phyloP scores from a whole-genome alignment of 2,888 invertebrate genomes.

The Bimastos eiseni region DNA sequence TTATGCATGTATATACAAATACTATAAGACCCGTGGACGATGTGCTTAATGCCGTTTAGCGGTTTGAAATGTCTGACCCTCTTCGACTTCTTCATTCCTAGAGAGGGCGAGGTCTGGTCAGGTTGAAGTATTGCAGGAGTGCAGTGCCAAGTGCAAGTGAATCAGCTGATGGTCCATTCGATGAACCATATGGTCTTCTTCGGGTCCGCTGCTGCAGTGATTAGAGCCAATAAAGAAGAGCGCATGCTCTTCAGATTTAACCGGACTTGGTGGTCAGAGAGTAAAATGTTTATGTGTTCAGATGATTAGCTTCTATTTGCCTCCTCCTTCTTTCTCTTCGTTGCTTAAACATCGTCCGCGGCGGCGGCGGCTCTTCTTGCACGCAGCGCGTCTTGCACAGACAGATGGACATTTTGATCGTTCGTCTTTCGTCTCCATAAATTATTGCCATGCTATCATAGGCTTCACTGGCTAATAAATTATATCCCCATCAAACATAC shows the following conservation, averaged over 20 bases:
- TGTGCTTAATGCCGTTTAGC: not conserved
- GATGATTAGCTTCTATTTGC: not conserved
- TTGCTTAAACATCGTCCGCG: not conserved
- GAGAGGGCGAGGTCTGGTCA: not conserved
- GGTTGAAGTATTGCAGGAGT: not conserved
- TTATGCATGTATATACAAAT: not conserved
- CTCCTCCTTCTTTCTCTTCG: not conserved
- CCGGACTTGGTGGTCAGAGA: not conserved
- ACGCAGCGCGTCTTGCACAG: not conserved
- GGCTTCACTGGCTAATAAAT: too few relatives aligned
- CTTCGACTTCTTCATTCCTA: not conserved
- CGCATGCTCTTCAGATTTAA: not conserved
- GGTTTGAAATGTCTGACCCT: not conserved
- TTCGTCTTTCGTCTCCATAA: not conserved
- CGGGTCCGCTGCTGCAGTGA: not conserved
- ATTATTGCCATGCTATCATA: not conserved
- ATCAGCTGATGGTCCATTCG: not conserved
- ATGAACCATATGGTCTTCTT: too few relatives aligned
- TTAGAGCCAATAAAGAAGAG: not conserved
- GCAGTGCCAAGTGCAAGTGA: not conserved
- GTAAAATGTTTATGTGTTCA: conserved; percentile 13
- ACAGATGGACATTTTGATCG: not conserved
- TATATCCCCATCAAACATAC: not conserved
- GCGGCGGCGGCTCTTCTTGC: too few relatives aligned
- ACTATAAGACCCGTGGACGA: not conserved